These are phyloP conservation scores for Catharus ustulatus DNA, from an alignment of 2,797 vertebrate genomes.

Conservation along the genomic window DNA sequence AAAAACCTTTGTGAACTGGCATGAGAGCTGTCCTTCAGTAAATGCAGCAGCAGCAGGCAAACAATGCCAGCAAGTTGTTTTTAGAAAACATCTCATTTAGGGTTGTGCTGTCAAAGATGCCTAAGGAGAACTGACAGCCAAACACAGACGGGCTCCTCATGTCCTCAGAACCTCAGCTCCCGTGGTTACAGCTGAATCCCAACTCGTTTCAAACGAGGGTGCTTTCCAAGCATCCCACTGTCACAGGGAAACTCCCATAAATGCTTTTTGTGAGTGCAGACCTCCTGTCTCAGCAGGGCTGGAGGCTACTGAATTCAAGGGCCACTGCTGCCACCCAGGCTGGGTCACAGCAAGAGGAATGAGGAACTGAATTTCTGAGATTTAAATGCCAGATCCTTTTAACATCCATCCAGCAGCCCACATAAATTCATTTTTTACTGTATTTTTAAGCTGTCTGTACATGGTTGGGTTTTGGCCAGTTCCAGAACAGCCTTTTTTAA, in stretches of 20 bases:
- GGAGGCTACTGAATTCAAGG: background rate
- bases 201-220: fast-evolving
- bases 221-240: background rate
- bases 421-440: background rate
- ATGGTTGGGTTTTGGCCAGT: background rate
- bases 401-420: background rate
- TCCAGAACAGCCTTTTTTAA: background rate
- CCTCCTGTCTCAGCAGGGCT: background rate
- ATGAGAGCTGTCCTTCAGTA: background rate
- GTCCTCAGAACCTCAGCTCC: background rate
- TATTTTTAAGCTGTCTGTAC: background rate
- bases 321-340: background rate
- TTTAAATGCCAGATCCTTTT: background rate
- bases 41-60: background rate
- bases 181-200: background rate
- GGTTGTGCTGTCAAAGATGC: background rate
- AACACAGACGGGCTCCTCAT: background rate
- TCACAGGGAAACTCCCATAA: background rate
- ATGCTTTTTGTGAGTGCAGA: background rate
- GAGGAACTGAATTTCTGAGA: background rate
- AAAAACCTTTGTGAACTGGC: background rate
- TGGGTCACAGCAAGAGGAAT: background rate
- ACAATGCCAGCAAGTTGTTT: background rate
- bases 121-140: background rate
- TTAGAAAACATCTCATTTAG: background rate